Evolutionary conservation across 2,113 vertebrate genomes (phyloP), one percentile per base, ranked within the genome.

Genomic region (Tympanuchus pallidicinctus): DNA sequence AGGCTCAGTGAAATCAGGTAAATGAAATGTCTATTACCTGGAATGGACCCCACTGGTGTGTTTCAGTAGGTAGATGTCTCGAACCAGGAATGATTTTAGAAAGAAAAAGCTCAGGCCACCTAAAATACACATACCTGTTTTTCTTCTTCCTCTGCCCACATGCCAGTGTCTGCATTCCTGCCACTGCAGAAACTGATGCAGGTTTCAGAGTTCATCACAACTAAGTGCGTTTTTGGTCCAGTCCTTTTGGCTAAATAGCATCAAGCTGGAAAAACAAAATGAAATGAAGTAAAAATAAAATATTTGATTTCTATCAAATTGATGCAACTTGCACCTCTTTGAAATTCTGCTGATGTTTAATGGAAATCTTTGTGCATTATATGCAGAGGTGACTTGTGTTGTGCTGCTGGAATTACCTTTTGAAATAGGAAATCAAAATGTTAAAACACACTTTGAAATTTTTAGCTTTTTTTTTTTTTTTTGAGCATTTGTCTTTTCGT

Each of bases 1-100:
- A 21, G 77, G 34, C 61, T 73, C 38, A 2, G 0, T 10, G 30
- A 69, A 77, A 30, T 54, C 2, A 30, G 36, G 85, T 66, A 69
- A 90, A 50, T 76, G 60, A 42, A 80, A 77, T 56, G 48, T 70
- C 22, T 27, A 32, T 47, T 82, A 67, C 59, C 66, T 54, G 83
- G 79, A 65, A 32, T 50, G 25, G 89, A 91, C 93, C 48, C 90
- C 90, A 72, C 83, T 54, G 76, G 80, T 30, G 91, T 65, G 76
- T 22, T 19, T 13, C 61, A 15, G 25, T 5, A 8, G 48, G 1
- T 11, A 13, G 52, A 8, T 15, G 11, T 76, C 56, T 18, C 60
- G 28, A 8, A 69, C 5, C 47, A 38, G 18, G 0, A 30, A 6
- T 6, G 3, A 34, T 22, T 50, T 28, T 8, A 2, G 36, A 65